Evolutionary conservation across 2,888 invertebrate genomes (phyloP), one percentile per base, ranked within the genome.

Genomic region (Eucera pruinosa): DNA sequence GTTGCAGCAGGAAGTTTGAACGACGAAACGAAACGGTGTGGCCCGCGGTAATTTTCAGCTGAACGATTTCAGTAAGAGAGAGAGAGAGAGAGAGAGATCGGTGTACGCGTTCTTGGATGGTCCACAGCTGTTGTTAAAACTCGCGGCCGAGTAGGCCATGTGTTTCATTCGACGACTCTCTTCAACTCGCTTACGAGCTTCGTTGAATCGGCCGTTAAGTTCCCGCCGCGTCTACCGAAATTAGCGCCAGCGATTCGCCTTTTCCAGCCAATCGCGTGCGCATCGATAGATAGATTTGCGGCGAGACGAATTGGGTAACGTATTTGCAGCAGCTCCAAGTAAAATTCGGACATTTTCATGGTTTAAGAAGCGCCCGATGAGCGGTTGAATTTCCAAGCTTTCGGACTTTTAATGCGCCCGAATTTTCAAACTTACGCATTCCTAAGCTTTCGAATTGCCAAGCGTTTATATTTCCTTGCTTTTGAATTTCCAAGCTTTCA

Each of bases 81-180:
- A n/a, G 7, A 39, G 18, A 45, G 33, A 39, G 15, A 13, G 48
- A 18, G 61, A n/a, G 7, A 39, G 18, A 45, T 7, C 25, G 11
- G 57, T 50, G 41, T 66, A 76, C 76, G 55, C 70, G 73, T 47
- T 62, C 54, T 9, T 58, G 67, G 77, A 77, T 77, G 57, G 66
- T 64, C 50, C 33, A 64, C 83, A 82, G 83, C 82, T 83, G 83
- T 74, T 82, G 58, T 54, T 45, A n/a, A 55, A 39, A 79, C 70
- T 65, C 73, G 58, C 45, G 45, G 48, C 41, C 57, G 11, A 33
- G 7, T 7, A 3, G n/a, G 45, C 57, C 66, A 48, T 62, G 66
- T 66, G 72, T 72, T 60, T 68, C 77, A 57, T 72, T 72, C 71
- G 57, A 64, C 67, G 54, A 60, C 60, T 77, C 61, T 41, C 33